Conservation (phyloP, 2,113 vertebrate genomes). For the Alligator sinensis region DNA sequence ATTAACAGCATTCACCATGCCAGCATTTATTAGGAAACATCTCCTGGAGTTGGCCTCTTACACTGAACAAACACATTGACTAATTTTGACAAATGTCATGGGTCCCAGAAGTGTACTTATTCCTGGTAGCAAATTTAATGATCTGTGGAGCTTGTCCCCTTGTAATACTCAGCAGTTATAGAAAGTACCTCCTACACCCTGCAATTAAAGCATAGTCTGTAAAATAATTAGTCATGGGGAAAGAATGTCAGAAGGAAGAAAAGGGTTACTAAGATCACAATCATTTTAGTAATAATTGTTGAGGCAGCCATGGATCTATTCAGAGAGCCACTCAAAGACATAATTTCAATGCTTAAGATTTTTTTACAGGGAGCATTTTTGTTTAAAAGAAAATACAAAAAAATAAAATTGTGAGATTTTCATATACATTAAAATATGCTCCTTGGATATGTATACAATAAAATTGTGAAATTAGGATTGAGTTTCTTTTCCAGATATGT, state of each 20-base stretch:
- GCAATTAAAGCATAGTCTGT: conserved; percentile 72
- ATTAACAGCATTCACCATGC: conserved; percentile 79
- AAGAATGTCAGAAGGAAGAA: conserved; percentile 61
- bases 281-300: conserved; percentile 67
- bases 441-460: background rate
- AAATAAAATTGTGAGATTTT: background rate
- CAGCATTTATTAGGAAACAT: conserved; percentile 62
- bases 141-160: conserved; percentile 70
- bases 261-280: conserved; percentile 61
- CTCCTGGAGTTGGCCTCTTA: conserved; percentile 65
- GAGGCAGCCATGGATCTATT: conserved; percentile 46
- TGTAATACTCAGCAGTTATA: conserved; percentile 58
- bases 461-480: background rate
- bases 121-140: conserved; percentile 72
- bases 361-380: conserved; percentile 32
- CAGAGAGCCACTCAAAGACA: conserved; percentile 41
- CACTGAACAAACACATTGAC: conserved; percentile 57
- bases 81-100: conserved; percentile 73
- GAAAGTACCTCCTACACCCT: conserved; percentile 72
- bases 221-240: conserved; percentile 77
- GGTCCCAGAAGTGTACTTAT: conserved; percentile 62
- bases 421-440: background rate
- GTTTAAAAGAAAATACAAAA: conserved; percentile 37
- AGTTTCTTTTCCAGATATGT: background rate
- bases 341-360: conserved; percentile 19